phyloP scores from a whole-genome alignment of 2,888 invertebrate species.

The Steinernema scapterisci region DNA sequence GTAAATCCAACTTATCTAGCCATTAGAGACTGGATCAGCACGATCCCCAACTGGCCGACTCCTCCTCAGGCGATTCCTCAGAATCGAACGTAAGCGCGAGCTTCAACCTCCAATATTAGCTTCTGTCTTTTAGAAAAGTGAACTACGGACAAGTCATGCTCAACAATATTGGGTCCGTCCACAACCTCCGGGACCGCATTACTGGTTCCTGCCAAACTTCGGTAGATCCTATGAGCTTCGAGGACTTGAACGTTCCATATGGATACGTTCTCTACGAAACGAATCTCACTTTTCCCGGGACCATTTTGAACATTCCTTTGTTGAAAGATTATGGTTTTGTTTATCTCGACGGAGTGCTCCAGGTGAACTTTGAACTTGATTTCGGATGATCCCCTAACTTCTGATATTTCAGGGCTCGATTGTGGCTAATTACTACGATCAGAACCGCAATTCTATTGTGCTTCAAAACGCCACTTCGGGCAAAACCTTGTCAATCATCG shows the following conservation, averaged over 20 bases:
- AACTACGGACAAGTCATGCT: neutral
- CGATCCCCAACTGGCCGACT: neutral
- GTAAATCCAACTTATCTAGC: no score
- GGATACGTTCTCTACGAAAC: conserved; percentile 50
- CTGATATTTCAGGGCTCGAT: no score
- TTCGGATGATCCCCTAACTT: no score
- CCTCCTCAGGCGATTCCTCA: neutral
- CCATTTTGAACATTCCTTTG: conserved; percentile 43
- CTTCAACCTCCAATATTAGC: conserved; percentile 49
- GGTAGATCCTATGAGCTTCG: conserved; percentile 52
- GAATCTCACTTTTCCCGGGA: conserved; percentile 44
- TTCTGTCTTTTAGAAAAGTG: neutral
- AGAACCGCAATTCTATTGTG: no score
- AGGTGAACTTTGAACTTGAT: neutral
- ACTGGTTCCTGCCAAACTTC: neutral
- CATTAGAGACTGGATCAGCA: no score
- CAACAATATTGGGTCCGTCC: neutral
- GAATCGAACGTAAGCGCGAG: neutral
- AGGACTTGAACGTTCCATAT: conserved; percentile 52
- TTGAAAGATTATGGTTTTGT: conserved; percentile 53
- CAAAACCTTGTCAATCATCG: conserved; percentile 67
- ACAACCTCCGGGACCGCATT: neutral
- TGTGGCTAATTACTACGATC: no score
- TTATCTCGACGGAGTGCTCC: conserved; percentile 40
- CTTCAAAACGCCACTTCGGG: conserved; percentile 29